Percentiles rank a stretch among this genome's conserved stretches.
These are phyloP conservation scores for Vanessa tameamea DNA, from an alignment of 1,140 invertebrate genomes.

Conservation along the genomic window DNA sequence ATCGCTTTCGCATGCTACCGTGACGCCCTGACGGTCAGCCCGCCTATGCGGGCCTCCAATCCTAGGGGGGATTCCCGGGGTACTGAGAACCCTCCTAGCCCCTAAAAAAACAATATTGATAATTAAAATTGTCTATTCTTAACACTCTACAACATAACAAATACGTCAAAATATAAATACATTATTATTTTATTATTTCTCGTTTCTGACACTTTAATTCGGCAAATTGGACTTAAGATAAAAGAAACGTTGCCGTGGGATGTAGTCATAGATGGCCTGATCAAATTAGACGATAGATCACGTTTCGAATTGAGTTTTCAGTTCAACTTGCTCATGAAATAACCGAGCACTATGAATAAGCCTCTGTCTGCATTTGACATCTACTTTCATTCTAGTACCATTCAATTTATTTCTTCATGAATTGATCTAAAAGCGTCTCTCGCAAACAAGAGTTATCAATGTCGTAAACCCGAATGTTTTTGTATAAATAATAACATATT, in stretches of 20 bases:
- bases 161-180: too few species aligned
- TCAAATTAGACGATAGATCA: conserved; percentile 38
- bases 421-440: conserved; percentile 9
- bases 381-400: conserved; percentile 12
- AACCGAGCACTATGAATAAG: conserved; percentile 3
- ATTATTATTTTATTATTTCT: not conserved
- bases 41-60: too few species aligned
- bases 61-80: too few species aligned
- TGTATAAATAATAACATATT: too few species aligned
- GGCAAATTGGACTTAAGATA: not conserved
- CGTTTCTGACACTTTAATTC: not conserved
- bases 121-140: too few species aligned
- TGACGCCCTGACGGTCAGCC: too few species aligned
- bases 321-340: conserved; percentile 16
- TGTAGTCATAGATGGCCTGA: conserved; percentile 11
- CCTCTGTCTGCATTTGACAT: conserved; percentile 21
- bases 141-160: too few species aligned
- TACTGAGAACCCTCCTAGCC: too few species aligned
- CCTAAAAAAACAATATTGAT: too few species aligned
- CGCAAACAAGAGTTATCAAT: not conserved
- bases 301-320: conserved; percentile 42
- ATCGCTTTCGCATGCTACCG: too few species aligned
- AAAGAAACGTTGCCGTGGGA: not conserved
- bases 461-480: not conserved
- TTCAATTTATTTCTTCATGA: conserved; percentile 16